Conservation (phyloP, 2,797 vertebrate genomes). For the Melanotaenia maccullochi region DNA sequence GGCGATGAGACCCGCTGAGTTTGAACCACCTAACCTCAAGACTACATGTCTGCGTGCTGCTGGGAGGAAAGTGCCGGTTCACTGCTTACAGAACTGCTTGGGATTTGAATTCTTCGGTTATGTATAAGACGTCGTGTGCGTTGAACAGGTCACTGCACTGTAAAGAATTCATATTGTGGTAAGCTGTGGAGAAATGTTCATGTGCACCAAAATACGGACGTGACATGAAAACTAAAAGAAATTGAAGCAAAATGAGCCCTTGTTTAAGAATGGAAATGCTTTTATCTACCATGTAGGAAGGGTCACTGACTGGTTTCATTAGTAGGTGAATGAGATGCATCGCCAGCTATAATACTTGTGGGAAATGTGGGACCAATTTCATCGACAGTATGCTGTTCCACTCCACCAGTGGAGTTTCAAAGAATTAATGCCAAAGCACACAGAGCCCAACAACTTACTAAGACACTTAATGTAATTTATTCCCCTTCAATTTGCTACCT, state of each 20-base stretch:
- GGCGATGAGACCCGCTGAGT: conserved; percentile 70
- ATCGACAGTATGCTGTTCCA: too few species aligned
- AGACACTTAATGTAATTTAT: too few species aligned
- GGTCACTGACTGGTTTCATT: too few species aligned
- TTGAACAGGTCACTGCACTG: conserved; percentile 31
- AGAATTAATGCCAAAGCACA: too few species aligned
- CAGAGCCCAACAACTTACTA: too few species aligned
- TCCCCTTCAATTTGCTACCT: background rate
- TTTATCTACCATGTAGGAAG: too few species aligned
- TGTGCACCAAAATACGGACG: background rate
- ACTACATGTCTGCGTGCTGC: conserved; percentile 29
- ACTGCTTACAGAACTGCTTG: conserved; percentile 43
- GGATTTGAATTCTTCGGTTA: conserved; percentile 62
- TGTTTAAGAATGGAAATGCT: too few species aligned
- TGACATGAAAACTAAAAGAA: background rate
- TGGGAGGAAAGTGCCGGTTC: conserved; percentile 56
- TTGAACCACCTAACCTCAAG: conserved; percentile 75
- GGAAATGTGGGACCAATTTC: too few species aligned
- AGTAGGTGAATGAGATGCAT: too few species aligned
- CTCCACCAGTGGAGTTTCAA: too few species aligned
- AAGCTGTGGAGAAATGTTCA: conserved; percentile 20
- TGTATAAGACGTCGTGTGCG: conserved; percentile 48
- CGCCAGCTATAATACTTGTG: too few species aligned
- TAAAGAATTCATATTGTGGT: conserved; percentile 27
- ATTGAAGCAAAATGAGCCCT: background rate